Conservation (phyloP, 2,797 vertebrate species). For the Gymnopithys bicolor region DNA sequence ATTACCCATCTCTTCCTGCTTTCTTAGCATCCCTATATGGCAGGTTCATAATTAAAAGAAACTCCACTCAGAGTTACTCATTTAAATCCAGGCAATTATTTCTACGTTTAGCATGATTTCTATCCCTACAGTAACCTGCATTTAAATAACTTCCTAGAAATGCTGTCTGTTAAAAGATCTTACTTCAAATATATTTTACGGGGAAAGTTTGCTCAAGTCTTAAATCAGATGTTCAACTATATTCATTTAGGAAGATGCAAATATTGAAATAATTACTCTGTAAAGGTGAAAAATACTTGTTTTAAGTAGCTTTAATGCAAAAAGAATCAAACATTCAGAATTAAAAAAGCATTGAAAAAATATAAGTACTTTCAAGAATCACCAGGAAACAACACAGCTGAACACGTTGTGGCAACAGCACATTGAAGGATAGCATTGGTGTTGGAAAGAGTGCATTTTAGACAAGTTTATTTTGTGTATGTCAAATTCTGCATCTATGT, state of each 20-base stretch:
- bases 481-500: not conserved
- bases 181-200: not conserved
- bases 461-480: not conserved
- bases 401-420: not conserved
- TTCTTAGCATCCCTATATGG: not conserved
- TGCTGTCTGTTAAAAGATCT: not conserved
- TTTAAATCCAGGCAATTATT: not conserved
- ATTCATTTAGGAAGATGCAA: not conserved
- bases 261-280: not conserved
- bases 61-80: not conserved
- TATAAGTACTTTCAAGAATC: not conserved
- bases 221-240: not conserved
- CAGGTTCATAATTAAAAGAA: not conserved
- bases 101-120: not conserved
- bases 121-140: not conserved
- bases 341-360: not conserved
- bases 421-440: not conserved
- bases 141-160: not conserved
- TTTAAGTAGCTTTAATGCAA: not conserved
- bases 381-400: not conserved
- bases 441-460: not conserved
- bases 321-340: not conserved
- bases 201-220: not conserved
- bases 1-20: not conserved
- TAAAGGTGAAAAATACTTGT: not conserved